Evolutionary conservation across 1,140 invertebrate genomes (phyloP), one percentile per base, ranked within the genome.

Genomic region (Leptinotarsa lineolata): DNA sequence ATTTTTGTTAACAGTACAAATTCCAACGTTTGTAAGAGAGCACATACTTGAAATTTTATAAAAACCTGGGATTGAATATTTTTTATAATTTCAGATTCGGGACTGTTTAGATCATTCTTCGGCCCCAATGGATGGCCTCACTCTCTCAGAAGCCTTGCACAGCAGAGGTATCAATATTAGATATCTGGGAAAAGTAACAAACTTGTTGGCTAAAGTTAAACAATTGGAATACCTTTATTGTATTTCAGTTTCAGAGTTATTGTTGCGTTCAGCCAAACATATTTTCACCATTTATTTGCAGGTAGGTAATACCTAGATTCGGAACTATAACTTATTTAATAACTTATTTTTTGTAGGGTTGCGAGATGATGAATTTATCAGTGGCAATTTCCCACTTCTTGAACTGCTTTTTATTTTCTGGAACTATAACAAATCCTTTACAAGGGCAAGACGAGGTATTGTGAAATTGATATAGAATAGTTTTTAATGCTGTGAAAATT

Each of bases 151-250:
- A 84, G 92, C 95, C 1, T 86, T 99, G 81, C 97, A 99, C 85
- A 92, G 91, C 76, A 90, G 94, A 78, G 98, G 98, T 70, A 98
- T 99, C 77, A 99, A 99, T 85, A 92, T 99, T 71, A 90, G 98
- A 71, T 99, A 99, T 84, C 88, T 99, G 67, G 97, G 97, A 30
- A 93, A 94, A 86, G 89, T 97, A 21, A 92, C 93, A 16, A 88
- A 90, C 67, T 90, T 94, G 84, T 84, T 98, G 48, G 85, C 88
- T 1, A 92, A 93, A 83, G 91, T 95, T 77, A 90, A 93, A 67
- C 90, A 93, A 74, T 88, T 98, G 21, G 90, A 92, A 75, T 98
- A 98, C 88, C 87, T 96, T 61, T 90, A 97, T 86, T 91, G 90
- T 71, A 97, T 98, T 79, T 92, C 93, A 48, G 90, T 97, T 20